Evolutionary conservation across 2,797 vertebrate species (phyloP).

Genomic region (Betta splendens): DNA sequence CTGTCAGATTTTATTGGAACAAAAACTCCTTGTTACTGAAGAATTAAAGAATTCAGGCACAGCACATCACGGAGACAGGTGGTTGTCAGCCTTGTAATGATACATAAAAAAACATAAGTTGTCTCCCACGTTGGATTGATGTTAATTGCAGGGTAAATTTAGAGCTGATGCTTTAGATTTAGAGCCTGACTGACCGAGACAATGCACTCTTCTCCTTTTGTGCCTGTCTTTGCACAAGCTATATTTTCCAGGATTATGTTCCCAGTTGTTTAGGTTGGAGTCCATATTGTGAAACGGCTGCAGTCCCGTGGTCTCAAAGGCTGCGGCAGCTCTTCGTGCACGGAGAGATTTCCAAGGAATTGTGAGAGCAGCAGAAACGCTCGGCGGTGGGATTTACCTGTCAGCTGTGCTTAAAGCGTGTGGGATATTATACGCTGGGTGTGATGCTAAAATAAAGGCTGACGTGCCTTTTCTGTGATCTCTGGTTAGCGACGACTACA

Average conservation of each 20-base stretch:
- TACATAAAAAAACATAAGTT: conserved; percentile 59
- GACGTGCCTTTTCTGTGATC: conserved; percentile 57
- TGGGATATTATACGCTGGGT: conserved; percentile 47
- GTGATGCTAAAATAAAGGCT: conserved; percentile 60
- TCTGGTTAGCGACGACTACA: conserved; percentile 44
- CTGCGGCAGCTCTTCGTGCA: conserved; percentile 41
- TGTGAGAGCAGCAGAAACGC: conserved; percentile 57
- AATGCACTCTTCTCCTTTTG: conserved; percentile 1
- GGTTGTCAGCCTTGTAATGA: conserved; percentile 58
- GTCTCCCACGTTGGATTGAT: conserved; percentile 56
- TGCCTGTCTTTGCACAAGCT: conserved; percentile 15
- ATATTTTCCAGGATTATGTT: conserved; percentile 31
- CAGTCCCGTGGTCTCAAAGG: conserved; percentile 49
- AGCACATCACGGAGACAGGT: conserved; percentile 47
- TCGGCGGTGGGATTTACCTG: conserved; percentile 71
- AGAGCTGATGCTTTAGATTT: conserved; percentile 29
- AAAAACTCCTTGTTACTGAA: conserved; percentile 51
- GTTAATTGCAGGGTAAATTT: conserved; percentile 46
- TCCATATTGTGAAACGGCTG: conserved; percentile 48
- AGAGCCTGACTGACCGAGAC: conserved; percentile 35
- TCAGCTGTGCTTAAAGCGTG: conserved; percentile 67
- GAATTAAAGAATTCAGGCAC: conserved; percentile 53
- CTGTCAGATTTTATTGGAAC: conserved; percentile 73
- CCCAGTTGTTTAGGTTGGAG: conserved; percentile 40
- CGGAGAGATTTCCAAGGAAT: conserved; percentile 61